phyloP scores from a whole-genome alignment of 2,888 invertebrate species.

The Xanthostigma xanthostigma region DNA sequence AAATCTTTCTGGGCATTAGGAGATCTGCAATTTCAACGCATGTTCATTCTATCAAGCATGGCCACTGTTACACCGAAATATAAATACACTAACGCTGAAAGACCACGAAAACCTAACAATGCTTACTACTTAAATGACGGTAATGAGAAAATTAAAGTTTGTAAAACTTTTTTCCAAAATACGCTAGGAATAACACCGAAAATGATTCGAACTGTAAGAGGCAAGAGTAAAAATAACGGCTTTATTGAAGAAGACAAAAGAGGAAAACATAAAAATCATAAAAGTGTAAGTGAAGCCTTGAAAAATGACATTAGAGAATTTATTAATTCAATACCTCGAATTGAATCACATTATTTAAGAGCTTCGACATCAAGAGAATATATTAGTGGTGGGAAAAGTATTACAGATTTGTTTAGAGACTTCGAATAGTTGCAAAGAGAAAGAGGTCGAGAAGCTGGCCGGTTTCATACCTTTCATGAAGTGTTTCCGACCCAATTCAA shows the following conservation, averaged over 20 bases:
- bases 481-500: constrained; percentile 11
- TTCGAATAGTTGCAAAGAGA: constrained; percentile 10
- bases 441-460: constrained; percentile 8
- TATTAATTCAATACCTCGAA: constrained; percentile 13
- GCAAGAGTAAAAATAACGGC: constrained; percentile 6
- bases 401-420: constrained; percentile 14
- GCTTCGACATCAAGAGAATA: constrained; percentile 11
- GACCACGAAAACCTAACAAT: constrained; percentile 9
- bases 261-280: constrained; percentile 13
- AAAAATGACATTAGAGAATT: constrained; percentile 11
- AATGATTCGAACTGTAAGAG: constrained; percentile 11
- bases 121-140: constrained; percentile 12
- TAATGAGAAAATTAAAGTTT: constrained; percentile 8
- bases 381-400: constrained; percentile 15
- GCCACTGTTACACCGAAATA: constrained; percentile 10
- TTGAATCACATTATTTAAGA: constrained; percentile 13
- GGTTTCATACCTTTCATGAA: constrained; percentile 4
- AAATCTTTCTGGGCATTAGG: background rate
- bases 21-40: background rate
- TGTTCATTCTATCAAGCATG: background rate
- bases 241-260: constrained; percentile 2
- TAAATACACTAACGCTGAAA: constrained; percentile 11
- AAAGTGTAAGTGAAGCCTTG: constrained; percentile 10
- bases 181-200: constrained; percentile 12
- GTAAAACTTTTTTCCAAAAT: constrained; percentile 9